Conservation (phyloP, 2,113 vertebrate species). For the Cyprinodon variegatus region DNA sequence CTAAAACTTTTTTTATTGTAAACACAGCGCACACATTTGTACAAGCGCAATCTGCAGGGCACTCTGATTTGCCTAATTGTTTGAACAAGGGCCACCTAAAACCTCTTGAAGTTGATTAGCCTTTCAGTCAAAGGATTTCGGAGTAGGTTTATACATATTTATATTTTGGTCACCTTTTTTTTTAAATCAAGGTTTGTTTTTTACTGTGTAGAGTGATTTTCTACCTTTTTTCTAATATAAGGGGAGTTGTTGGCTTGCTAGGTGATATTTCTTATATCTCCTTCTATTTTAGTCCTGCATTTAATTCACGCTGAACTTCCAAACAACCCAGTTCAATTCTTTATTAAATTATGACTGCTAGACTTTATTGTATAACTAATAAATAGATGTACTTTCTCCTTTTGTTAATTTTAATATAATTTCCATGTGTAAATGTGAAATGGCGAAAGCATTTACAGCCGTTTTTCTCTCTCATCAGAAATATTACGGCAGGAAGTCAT, state of each 20-base stretch:
- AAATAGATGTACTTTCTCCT: neutral
- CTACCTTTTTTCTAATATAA: constrained; percentile 12
- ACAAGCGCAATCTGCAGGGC: constrained; percentile 21
- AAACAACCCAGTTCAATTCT: neutral
- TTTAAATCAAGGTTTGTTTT: constrained; percentile 11
- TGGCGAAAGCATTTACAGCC: neutral
- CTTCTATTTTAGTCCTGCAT: constrained; percentile 10
- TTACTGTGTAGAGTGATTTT: constrained; percentile 24
- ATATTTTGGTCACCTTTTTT: constrained; percentile 49
- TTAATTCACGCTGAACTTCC: neutral
- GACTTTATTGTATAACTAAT: neutral
- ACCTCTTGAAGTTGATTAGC: constrained; percentile 53
- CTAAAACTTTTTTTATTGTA: constrained; percentile 16
- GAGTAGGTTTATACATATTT: constrained; percentile 62
- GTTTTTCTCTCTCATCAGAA: constrained; percentile 79
- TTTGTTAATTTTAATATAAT: neutral
- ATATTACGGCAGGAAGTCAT: constrained; percentile 95
- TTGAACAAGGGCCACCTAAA: constrained; percentile 69
- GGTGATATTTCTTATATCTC: constrained; percentile 1
- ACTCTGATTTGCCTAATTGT: constrained; percentile 61
- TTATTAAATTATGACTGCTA: neutral
- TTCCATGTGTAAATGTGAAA: neutral
- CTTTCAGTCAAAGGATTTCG: constrained; percentile 48
- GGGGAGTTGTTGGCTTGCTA: neutral
- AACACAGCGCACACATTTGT: constrained; percentile 29